Evolutionary conservation across 2,113 vertebrate species (phyloP).

Genomic region (Catharus fuscescens): DNA sequence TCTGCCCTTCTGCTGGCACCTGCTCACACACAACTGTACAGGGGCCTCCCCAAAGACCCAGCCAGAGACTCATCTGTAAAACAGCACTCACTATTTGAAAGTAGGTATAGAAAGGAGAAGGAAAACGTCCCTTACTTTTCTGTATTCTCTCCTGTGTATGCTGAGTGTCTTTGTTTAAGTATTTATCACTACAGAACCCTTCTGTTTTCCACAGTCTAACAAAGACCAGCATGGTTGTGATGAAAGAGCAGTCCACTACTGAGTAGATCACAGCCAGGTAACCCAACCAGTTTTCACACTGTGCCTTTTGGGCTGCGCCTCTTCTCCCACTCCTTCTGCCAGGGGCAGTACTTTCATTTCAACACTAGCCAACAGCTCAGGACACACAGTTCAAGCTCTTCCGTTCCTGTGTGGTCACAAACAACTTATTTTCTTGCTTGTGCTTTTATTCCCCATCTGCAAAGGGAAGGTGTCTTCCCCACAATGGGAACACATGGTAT

Average conservation of each 20-base stretch:
- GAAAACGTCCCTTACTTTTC: accelerated
- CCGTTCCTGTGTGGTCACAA: not conserved
- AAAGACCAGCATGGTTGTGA: not conserved
- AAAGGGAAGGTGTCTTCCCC: not conserved
- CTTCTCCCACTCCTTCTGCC: not conserved
- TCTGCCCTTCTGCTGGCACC: not conserved
- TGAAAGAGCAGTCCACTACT: not conserved
- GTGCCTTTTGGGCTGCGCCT: not conserved
- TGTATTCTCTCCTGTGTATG: not conserved
- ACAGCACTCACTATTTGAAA: not conserved
- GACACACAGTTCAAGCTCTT: not conserved
- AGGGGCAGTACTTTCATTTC: not conserved
- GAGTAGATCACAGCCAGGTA: not conserved
- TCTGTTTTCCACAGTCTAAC: not conserved
- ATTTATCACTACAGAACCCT: not conserved
- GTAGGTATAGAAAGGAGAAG: not conserved
- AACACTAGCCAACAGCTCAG: not conserved
- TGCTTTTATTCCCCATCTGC: not conserved
- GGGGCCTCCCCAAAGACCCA: not conserved
- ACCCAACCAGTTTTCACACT: not conserved
- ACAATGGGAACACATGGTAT: not conserved
- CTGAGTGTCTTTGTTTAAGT: not conserved
- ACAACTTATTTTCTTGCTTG: not conserved
- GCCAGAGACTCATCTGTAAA: not conserved
- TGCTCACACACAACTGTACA: not conserved